These are phyloP conservation scores for Scomber scombrus DNA, from an alignment of 2,113 vertebrate genomes.

Conservation along the genomic window DNA sequence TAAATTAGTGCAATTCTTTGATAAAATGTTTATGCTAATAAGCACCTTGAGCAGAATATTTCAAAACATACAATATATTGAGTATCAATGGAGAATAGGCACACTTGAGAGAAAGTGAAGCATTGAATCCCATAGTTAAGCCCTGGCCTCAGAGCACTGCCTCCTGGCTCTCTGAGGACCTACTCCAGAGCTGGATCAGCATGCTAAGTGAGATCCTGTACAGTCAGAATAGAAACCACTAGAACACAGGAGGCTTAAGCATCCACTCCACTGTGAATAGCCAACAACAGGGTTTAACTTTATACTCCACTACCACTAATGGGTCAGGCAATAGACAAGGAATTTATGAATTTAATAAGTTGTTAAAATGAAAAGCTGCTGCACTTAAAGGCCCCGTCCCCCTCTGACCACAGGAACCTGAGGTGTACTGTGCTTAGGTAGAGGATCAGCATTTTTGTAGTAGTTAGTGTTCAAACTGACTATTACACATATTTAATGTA, in stretches of 20 bases:
- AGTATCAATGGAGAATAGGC: constrained; percentile 11
- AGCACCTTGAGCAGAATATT: constrained; percentile 17
- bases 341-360: neutral
- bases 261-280: constrained; percentile 18
- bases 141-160: constrained; percentile 46
- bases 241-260: constrained; percentile 22
- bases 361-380: constrained; percentile 11
- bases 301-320: neutral
- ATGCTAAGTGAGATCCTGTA: constrained; percentile 51
- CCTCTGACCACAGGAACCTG: neutral
- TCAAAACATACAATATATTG: constrained; percentile 22
- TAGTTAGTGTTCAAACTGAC: neutral
- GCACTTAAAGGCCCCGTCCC: neutral
- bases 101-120: constrained; percentile 44
- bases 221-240: constrained; percentile 45
- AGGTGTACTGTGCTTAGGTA: neutral
- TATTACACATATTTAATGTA: neutral
- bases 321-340: neutral
- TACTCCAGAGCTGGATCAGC: constrained; percentile 38
- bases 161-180: constrained; percentile 37
- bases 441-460: neutral
- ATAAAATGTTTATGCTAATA: constrained; percentile 32
- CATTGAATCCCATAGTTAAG: constrained; percentile 59
- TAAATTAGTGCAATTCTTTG: neutral
- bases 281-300: constrained; percentile 23